These are phyloP conservation scores for Seira musarum DNA, from an alignment of 2,888 invertebrate species.

Conservation along the genomic window DNA sequence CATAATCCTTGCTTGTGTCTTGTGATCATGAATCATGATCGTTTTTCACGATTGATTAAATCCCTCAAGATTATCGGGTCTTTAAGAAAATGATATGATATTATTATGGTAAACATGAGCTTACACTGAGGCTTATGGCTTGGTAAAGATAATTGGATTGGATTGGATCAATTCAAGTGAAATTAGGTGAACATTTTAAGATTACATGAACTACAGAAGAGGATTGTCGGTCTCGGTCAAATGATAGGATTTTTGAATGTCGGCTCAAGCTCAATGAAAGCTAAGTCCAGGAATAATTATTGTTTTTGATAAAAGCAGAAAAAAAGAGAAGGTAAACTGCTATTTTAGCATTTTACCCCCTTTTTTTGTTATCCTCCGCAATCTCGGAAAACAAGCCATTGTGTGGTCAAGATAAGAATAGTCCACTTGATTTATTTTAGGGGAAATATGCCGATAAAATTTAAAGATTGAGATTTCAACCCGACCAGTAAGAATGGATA, in stretches of 20 bases:
- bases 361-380: too few species aligned
- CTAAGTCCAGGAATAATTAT: conserved; percentile 16
- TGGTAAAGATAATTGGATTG: background rate
- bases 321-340: conserved; percentile 20
- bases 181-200: background rate
- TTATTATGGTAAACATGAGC: background rate
- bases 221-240: background rate
- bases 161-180: background rate
- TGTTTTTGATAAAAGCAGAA: too few species aligned
- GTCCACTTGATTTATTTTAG: conserved; percentile 39
- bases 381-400: conserved; percentile 46
- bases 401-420: conserved; percentile 48
- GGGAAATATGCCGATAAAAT: background rate
- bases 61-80: conserved; percentile 31
- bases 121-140: background rate
- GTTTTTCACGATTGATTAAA: conserved; percentile 46
- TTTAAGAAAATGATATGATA: conserved; percentile 36
- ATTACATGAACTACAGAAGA: background rate
- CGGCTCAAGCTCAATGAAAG: too few species aligned
- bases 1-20: too few species aligned
- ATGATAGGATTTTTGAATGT: too few species aligned
- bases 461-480: background rate
- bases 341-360: conserved; percentile 23
- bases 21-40: conserved; percentile 25
- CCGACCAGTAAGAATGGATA: background rate